Conservation (phyloP, 2,888 invertebrate species). For the Yponomeuta sedellus region DNA sequence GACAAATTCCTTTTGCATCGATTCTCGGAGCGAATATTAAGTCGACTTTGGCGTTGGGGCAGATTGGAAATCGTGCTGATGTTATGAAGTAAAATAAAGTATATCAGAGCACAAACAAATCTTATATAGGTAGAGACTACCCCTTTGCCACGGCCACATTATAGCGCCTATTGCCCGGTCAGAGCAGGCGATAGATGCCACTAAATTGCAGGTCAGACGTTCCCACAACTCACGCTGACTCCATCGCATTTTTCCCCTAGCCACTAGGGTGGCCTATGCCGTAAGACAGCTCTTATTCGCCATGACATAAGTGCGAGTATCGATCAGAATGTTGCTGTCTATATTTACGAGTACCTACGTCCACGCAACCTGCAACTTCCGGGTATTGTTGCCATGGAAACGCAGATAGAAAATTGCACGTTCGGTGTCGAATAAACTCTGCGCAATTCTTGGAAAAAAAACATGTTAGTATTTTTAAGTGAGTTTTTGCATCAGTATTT, state of each 20-base stretch:
- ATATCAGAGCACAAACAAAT: too few species aligned
- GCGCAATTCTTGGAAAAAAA: not conserved
- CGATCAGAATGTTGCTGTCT: not conserved
- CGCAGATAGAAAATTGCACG: constrained; percentile 23
- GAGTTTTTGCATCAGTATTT: not conserved
- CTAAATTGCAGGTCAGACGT: constrained; percentile 38
- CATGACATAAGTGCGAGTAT: not conserved
- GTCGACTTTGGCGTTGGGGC: too few species aligned
- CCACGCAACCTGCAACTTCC: constrained; percentile 18
- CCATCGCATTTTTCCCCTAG: constrained; percentile 17
- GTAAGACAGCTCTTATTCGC: not conserved
- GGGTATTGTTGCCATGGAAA: constrained; percentile 24
- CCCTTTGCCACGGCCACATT: not conserved
- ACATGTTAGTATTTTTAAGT: not conserved
- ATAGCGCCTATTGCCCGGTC: constrained; percentile 27
- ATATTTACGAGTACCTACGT: not conserved
- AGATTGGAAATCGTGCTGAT: too few species aligned
- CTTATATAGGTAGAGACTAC: not conserved
- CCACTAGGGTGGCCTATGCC: not conserved
- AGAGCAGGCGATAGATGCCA: constrained; percentile 32
- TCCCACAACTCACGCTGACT: constrained; percentile 29
- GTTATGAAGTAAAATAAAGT: too few species aligned
- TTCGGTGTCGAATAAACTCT: constrained; percentile 16
- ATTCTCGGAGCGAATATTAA: too few species aligned
- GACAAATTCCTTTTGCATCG: too few species aligned